Percentiles rank a stretch among this genome's conserved stretches.
These are phyloP conservation scores for Caenorhabditis sp. DNA, from an alignment of 2,888 invertebrate genomes.

Conservation along the genomic window DNA sequence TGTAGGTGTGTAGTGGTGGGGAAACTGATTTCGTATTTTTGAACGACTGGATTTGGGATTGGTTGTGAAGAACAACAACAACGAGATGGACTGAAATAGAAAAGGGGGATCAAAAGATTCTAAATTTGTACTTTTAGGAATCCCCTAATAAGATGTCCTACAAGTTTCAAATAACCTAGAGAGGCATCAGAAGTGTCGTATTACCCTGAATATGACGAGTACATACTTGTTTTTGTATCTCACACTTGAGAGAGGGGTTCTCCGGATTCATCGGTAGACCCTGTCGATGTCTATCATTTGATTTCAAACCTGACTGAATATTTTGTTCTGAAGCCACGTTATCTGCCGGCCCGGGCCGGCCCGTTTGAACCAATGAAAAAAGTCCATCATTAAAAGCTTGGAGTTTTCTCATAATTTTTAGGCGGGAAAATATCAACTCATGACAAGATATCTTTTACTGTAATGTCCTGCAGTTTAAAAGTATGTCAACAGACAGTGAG, in stretches of 20 bases:
- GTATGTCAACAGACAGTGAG: too few species aligned
- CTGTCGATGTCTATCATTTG: too few species aligned
- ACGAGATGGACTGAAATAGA: background rate
- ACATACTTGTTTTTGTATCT: background rate
- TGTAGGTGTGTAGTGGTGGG: conserved; percentile 7
- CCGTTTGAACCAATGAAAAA: too few species aligned
- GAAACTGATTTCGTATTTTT: background rate
- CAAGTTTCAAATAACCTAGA: conserved; percentile 12
- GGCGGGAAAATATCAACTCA: too few species aligned
- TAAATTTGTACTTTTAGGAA: background rate
- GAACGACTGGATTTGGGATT: background rate
- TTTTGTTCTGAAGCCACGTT: too few species aligned
- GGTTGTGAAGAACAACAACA: background rate
- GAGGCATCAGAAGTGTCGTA: background rate
- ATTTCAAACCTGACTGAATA: too few species aligned
- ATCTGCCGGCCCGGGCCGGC: too few species aligned
- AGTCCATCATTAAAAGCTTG: too few species aligned
- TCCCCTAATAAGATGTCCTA: conserved; percentile 4
- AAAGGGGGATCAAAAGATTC: background rate
- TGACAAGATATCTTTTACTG: too few species aligned
- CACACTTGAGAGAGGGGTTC: background rate
- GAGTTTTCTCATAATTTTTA: too few species aligned
- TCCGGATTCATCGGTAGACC: background rate
- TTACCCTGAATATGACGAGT: conserved; percentile 1
- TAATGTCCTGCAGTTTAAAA: too few species aligned